phyloP scores from a whole-genome alignment of 2,888 invertebrate species.

The Pocota personata region DNA sequence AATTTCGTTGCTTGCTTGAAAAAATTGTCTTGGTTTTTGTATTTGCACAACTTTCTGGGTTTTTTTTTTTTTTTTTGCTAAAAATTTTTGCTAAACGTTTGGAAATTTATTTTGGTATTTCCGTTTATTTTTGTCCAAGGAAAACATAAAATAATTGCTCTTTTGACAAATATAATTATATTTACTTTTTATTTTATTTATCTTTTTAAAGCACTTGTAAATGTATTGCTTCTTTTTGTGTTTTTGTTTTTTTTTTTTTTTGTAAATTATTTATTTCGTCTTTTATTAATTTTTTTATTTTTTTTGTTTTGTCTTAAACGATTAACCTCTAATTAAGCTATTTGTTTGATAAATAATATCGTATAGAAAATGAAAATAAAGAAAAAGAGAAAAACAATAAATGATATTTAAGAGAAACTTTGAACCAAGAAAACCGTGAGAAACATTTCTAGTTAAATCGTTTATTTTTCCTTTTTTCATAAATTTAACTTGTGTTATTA shows the following conservation, averaged over 20 bases:
- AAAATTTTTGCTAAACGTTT: conserved; percentile 40
- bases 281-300: conserved; percentile 57
- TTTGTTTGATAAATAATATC: conserved; percentile 58
- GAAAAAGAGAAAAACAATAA: conserved; percentile 22
- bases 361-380: conserved; percentile 11
- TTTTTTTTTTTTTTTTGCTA: conserved; percentile 49
- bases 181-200: conserved; percentile 37
- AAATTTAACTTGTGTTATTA: conserved; percentile 51
- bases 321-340: conserved; percentile 68
- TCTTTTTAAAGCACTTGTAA: conserved; percentile 74
- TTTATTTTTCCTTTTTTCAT: conserved; percentile 24
- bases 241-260: conserved; percentile 20
- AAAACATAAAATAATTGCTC: conserved; percentile 73
- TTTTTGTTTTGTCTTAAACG: conserved; percentile 52
- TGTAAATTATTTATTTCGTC: conserved; percentile 64
- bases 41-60: conserved; percentile 49
- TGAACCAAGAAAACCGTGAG: conserved; percentile 64
- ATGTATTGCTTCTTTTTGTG: conserved; percentile 69
- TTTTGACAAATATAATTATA: conserved; percentile 49
- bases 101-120: conserved; percentile 34
- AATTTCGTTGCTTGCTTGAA: conserved; percentile 73
- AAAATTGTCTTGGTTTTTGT: conserved; percentile 62
- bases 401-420: conserved; percentile 49
- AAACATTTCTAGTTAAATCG: conserved; percentile 59
- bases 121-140: conserved; percentile 38